phyloP scores from a whole-genome alignment of 2,797 vertebrate genomes.

The Esox masquinongy region DNA sequence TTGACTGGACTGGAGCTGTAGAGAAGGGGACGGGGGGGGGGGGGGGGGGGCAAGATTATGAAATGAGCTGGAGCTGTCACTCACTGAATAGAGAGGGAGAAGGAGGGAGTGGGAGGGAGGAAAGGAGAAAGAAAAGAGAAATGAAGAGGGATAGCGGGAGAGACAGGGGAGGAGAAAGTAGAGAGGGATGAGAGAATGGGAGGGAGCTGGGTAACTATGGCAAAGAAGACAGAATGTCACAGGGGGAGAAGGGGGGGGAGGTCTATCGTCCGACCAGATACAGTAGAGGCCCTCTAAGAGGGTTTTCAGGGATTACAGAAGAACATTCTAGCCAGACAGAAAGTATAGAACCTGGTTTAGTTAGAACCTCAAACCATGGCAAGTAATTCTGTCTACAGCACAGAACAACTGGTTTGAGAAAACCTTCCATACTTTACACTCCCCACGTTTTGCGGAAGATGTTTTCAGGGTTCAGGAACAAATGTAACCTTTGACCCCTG shows the following conservation, averaged over 20 bases:
- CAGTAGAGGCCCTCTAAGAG: background rate
- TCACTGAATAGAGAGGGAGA: constrained; percentile 29
- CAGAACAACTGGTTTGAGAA: background rate
- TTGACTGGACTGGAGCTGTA: constrained; percentile 47
- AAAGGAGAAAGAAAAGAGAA: constrained; percentile 7
- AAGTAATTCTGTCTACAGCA: background rate
- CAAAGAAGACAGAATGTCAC: background rate
- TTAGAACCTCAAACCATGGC: too few species aligned
- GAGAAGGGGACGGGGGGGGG: constrained; percentile 29
- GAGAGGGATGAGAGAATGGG: constrained; percentile 9
- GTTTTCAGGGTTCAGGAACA: background rate
- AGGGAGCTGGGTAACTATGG: background rate
- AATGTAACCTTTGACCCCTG: constrained; percentile 1
- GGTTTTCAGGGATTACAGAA: background rate
- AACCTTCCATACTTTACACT: constrained; percentile 2
- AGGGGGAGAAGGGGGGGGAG: background rate
- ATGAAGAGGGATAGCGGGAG: constrained; percentile 22
- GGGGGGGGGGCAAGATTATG: constrained; percentile 33
- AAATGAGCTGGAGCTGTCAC: constrained; percentile 53
- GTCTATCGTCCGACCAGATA: background rate
- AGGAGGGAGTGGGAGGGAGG: constrained; percentile 17
- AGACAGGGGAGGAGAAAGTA: constrained; percentile 10
- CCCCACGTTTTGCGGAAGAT: background rate
- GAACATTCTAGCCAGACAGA: too few species aligned
- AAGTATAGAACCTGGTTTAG: background rate